Evolutionary conservation across 2,888 invertebrate genomes (phyloP).

Genomic region (Branchellion lobata): DNA sequence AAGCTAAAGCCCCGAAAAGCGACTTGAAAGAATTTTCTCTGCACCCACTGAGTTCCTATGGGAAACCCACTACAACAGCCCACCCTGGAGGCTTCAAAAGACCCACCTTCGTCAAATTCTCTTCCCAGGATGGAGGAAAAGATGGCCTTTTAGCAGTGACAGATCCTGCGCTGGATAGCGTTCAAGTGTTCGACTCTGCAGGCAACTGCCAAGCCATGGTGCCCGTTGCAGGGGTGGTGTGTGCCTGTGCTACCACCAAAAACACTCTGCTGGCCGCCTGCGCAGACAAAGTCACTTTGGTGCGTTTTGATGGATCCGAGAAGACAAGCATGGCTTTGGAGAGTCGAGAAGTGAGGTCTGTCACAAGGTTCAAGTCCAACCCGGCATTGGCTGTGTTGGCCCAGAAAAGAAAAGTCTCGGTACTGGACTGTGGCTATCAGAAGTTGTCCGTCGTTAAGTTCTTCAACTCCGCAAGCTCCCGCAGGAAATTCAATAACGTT

Average conservation of each 20-base stretch:
- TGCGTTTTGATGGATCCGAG: conserved; percentile 22
- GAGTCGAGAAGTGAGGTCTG: background rate
- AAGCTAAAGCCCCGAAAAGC: background rate
- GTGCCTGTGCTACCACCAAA: conserved; percentile 13
- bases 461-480: background rate
- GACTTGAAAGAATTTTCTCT: background rate
- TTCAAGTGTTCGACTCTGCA: conserved; percentile 41
- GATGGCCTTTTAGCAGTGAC: conserved; percentile 35
- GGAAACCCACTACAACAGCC: conserved; percentile 38
- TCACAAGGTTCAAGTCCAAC: background rate
- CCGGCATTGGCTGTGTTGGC: conserved; percentile 1
- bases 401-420: background rate
- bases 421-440: conserved; percentile 25
- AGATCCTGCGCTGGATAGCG: conserved; percentile 17
- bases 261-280: background rate
- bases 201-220: conserved; percentile 47
- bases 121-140: background rate
- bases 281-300: conserved; percentile 3
- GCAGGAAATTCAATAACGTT: conserved; percentile 1
- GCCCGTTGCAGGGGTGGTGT: conserved; percentile 28
- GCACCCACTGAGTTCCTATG: conserved; percentile 23
- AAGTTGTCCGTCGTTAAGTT: background rate
- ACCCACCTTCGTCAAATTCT: conserved; percentile 41
- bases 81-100: conserved; percentile 45
- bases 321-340: background rate